Evolutionary conservation across 2,797 vertebrate species (phyloP).

Genomic region (Arctocebus calabarensis): DNA sequence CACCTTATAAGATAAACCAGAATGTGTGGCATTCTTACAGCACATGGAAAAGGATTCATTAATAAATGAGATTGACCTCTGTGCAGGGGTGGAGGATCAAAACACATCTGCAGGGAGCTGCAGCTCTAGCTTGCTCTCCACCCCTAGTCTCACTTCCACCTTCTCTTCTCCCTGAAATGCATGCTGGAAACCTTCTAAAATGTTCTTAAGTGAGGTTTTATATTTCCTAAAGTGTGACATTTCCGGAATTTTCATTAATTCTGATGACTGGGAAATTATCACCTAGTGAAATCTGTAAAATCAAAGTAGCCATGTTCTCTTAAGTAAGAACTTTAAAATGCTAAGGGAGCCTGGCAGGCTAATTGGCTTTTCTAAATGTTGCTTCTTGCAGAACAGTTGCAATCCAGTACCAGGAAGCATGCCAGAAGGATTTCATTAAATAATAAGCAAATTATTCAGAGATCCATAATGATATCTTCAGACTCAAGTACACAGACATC

Average conservation of each 20-base stretch:
- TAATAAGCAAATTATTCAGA: conserved; percentile 20
- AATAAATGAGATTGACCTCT: background rate
- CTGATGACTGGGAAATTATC: conserved; percentile 61
- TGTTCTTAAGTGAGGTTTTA: conserved; percentile 58
- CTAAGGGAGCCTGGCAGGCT: background rate
- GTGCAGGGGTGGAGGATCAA: background rate
- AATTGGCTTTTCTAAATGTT: conserved; percentile 22
- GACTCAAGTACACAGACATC: background rate
- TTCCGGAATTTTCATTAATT: conserved; percentile 61
- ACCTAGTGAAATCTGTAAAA: conserved; percentile 70
- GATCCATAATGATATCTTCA: conserved; percentile 29
- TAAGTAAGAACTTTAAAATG: conserved; percentile 60
- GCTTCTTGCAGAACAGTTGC: background rate
- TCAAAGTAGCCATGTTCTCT: conserved; percentile 49
- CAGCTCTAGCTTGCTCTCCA: background rate
- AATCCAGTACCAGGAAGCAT: background rate
- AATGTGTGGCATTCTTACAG: background rate
- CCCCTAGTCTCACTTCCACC: background rate
- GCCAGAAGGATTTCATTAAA: conserved; percentile 46
- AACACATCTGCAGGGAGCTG: background rate
- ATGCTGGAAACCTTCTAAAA: background rate
- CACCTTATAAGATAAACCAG: background rate
- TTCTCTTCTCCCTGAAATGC: background rate
- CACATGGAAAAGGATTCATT: background rate
- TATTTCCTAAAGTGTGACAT: conserved; percentile 55